Percentiles rank a stretch among this genome's conserved stretches.
Conservation (phyloP, 2,113 vertebrate genomes). For the Dasypus novemcinctus region DNA sequence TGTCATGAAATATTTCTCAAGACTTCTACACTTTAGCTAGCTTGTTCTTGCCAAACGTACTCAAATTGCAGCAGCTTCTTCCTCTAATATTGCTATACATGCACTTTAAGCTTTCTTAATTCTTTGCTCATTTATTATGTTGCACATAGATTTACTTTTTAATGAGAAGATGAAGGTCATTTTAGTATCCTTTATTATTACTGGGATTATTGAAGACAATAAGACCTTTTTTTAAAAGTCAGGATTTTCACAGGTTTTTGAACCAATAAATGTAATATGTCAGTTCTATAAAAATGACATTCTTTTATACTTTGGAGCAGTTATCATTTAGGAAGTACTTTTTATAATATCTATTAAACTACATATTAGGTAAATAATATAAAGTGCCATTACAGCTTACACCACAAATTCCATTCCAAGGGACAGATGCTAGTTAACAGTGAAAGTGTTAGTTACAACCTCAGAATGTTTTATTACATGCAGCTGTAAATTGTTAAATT, state of each 20-base stretch:
- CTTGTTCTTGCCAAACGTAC: constrained; percentile 53
- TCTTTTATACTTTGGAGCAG: neutral
- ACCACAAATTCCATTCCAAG: neutral
- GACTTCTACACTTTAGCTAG: constrained; percentile 47
- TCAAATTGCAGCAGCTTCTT: constrained; percentile 13
- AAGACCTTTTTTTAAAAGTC: neutral
- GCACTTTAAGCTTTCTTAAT: constrained; percentile 3
- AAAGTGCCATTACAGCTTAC: neutral
- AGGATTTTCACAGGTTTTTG: constrained; percentile 1
- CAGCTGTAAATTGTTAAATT: neutral
- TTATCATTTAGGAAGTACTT: neutral
- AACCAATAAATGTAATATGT: neutral
- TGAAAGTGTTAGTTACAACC: neutral
- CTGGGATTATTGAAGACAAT: neutral
- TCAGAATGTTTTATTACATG: neutral
- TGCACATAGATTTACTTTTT: neutral
- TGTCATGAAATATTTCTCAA: constrained; percentile 65
- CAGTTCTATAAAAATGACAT: neutral
- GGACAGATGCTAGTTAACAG: neutral
- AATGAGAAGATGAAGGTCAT: neutral
- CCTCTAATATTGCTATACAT: neutral
- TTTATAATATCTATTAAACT: constrained; percentile 16
- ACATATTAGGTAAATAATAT: neutral
- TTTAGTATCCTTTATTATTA: neutral
- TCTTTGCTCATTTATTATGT: neutral